Conservation (phyloP, 2,113 vertebrate species). For the Cavia aperea region DNA sequence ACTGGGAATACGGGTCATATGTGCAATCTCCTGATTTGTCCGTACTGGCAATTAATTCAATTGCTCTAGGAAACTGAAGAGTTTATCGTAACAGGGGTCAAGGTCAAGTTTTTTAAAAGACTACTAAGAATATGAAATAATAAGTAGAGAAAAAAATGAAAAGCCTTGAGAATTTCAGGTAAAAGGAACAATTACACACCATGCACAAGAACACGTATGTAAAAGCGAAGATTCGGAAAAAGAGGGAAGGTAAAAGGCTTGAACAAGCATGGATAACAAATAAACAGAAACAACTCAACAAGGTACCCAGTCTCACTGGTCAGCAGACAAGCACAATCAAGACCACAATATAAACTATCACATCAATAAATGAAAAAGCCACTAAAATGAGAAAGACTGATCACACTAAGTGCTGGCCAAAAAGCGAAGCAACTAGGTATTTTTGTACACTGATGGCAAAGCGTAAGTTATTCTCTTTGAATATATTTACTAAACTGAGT, state of each 20-base stretch:
- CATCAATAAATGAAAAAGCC: background rate
- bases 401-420: fast-evolving
- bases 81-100: background rate
- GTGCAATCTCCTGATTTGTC: background rate
- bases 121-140: background rate
- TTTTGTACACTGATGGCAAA: fast-evolving
- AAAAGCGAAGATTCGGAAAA: background rate
- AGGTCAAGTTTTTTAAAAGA: background rate
- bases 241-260: background rate
- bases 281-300: background rate
- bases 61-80: background rate
- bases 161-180: background rate
- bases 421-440: no score
- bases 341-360: background rate
- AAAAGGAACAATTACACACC: background rate
- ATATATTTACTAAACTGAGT: background rate
- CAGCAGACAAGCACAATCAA: background rate
- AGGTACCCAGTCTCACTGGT: background rate
- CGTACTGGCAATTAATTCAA: background rate
- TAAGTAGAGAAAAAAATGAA: background rate
- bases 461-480: background rate
- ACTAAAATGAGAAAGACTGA: background rate
- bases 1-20: background rate
- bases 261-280: background rate
- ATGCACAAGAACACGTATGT: background rate